Percentiles rank a stretch among this genome's conserved stretches.
Evolutionary conservation across 2,797 vertebrate species (phyloP).

Genomic region (Sparidentex hasta): DNA sequence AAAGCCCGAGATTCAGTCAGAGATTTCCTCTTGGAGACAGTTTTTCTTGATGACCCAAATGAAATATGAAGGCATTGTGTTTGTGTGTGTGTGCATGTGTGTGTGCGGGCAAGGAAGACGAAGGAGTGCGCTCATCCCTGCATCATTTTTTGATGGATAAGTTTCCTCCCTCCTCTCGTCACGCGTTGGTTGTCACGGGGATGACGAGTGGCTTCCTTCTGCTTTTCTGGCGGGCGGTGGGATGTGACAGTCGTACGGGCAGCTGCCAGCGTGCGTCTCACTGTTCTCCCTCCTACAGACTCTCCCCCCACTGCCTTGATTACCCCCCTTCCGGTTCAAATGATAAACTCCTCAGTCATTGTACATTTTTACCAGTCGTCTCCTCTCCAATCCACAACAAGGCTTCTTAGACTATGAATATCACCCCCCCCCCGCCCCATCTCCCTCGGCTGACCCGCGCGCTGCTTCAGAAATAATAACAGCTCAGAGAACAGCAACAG

Average conservation of each 20-base stretch:
- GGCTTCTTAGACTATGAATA: conserved; percentile 44
- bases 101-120: conserved; percentile 21
- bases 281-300: conserved; percentile 34
- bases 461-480: conserved; percentile 61
- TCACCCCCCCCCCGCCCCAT: neutral
- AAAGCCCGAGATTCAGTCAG: conserved; percentile 54
- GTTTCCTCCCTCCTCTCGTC: conserved; percentile 69
- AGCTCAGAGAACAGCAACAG: conserved; percentile 42
- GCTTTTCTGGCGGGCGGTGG: conserved; percentile 69
- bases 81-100: conserved; percentile 30
- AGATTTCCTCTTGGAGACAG: conserved; percentile 69
- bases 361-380: conserved; percentile 26
- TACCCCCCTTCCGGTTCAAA: conserved; percentile 29
- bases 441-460: conserved; percentile 33
- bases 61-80: conserved; percentile 68
- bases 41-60: conserved; percentile 71
- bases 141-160: conserved; percentile 78
- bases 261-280: conserved; percentile 60
- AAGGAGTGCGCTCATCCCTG: conserved; percentile 65
- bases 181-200: conserved; percentile 69
- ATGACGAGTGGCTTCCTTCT: conserved; percentile 80
- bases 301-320: neutral
- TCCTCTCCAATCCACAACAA: conserved; percentile 5
- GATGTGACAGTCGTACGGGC: conserved; percentile 66
- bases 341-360: conserved; percentile 46